These are phyloP conservation scores for Corbicula japonica DNA, from an alignment of 2,888 invertebrate genomes.

Conservation along the genomic window DNA sequence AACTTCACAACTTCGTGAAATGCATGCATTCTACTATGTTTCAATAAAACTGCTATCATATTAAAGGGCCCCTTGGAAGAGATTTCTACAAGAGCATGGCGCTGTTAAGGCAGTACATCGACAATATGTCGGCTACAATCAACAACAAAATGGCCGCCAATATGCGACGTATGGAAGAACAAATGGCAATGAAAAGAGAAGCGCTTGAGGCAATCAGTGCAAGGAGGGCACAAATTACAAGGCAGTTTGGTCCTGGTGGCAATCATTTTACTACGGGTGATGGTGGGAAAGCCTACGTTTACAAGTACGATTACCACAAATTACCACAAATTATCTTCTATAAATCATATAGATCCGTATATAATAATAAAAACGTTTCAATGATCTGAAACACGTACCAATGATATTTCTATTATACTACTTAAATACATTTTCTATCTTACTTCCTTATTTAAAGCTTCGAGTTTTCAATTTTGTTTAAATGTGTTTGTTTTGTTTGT, in stretches of 20 bases:
- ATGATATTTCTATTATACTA: too few relatives aligned
- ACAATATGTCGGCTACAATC: not conserved
- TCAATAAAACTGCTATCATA: too few relatives aligned
- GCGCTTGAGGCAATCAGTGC: not conserved
- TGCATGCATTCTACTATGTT: too few relatives aligned
- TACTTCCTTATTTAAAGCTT: too few relatives aligned
- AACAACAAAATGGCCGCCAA: not conserved
- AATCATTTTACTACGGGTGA: not conserved
- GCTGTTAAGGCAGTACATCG: not conserved
- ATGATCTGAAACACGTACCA: too few relatives aligned
- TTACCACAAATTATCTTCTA: not conserved
- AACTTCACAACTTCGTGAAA: too few relatives aligned
- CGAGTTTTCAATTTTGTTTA: too few relatives aligned
- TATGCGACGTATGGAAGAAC: not conserved
- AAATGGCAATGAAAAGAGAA: constrained; percentile 7
- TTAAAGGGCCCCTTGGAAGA: constrained; percentile 10
- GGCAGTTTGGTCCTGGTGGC: not conserved
- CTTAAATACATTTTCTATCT: too few relatives aligned
- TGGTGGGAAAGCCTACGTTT: constrained; percentile 14
- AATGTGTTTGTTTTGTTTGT: too few relatives aligned
- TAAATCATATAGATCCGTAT: not conserved
- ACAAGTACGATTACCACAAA: constrained; percentile 11
- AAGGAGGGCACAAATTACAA: not conserved
- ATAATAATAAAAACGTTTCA: not conserved
- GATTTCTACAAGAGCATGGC: constrained; percentile 4